Evolutionary conservation across 2,888 invertebrate genomes (phyloP).

Genomic region (Nycteola revayana): DNA sequence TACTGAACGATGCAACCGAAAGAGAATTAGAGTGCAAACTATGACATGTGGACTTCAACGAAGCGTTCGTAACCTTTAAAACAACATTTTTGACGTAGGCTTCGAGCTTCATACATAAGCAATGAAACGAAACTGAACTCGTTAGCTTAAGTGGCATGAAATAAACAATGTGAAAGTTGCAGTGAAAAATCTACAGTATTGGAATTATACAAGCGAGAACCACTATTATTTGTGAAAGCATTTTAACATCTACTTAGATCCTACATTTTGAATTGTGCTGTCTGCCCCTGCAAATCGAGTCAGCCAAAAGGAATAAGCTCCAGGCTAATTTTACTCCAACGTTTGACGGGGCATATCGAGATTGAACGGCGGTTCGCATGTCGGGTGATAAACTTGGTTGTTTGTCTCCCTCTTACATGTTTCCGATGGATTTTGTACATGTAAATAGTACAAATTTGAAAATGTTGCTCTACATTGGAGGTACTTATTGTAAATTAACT

Average conservation of each 20-base stretch:
- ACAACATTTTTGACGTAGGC: not conserved
- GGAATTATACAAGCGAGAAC: too few species aligned
- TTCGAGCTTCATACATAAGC: slow-evolving; percentile 1
- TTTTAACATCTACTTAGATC: too few species aligned
- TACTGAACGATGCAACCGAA: slow-evolving; percentile 36
- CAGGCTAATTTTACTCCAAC: slow-evolving; percentile 38
- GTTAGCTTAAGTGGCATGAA: too few species aligned
- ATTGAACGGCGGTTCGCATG: slow-evolving; percentile 25
- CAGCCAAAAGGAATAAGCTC: slow-evolving; percentile 22
- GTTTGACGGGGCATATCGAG: slow-evolving; percentile 32
- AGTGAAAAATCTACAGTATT: too few species aligned
- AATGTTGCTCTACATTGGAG: too few species aligned
- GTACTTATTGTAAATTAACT: too few species aligned
- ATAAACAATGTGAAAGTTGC: too few species aligned
- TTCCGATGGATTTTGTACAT: too few species aligned
- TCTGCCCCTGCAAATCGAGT: slow-evolving; percentile 11
- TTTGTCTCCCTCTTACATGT: slow-evolving; percentile 18
- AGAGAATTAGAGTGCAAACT: slow-evolving; percentile 40
- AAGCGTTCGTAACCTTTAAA: slow-evolving; percentile 2
- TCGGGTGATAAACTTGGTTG: slow-evolving; percentile 25
- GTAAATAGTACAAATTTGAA: too few species aligned
- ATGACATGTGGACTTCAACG: slow-evolving; percentile 26
- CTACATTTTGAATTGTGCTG: not conserved
- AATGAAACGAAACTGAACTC: slow-evolving; percentile 9
- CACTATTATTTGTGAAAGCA: too few species aligned